Percentiles rank a stretch among this genome's conserved stretches.
Evolutionary conservation across 2,113 vertebrate species (phyloP).

Genomic region (Micromys minutus): DNA sequence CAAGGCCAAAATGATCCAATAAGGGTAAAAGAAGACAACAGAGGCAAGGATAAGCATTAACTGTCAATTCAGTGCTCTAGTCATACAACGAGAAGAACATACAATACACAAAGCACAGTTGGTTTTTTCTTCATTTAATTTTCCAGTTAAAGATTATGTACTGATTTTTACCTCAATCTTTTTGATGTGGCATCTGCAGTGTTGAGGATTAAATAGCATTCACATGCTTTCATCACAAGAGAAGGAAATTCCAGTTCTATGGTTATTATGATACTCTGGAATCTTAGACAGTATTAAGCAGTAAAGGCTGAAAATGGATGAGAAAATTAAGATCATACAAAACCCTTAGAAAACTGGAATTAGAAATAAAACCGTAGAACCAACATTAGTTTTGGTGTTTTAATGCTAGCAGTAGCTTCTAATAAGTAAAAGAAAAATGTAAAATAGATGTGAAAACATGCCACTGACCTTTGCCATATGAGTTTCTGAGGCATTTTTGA

Average conservation of each 20-base stretch:
- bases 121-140: neutral
- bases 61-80: neutral
- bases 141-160: neutral
- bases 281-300: neutral
- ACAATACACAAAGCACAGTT: neutral
- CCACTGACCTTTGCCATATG: neutral
- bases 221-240: neutral
- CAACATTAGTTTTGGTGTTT: neutral
- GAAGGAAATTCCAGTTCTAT: neutral
- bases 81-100: neutral
- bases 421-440: conserved; percentile 16
- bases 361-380: neutral
- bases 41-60: neutral
- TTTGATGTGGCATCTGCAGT: neutral
- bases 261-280: neutral
- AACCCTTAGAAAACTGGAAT: neutral
- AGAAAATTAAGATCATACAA: neutral
- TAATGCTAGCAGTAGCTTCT: neutral
- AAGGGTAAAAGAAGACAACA: neutral
- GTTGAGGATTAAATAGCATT: neutral
- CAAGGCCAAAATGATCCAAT: neutral
- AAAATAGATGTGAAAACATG: neutral
- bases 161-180: neutral
- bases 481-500: neutral
- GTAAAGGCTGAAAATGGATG: neutral